Base-by-base conservation (phyloP, 2,888 invertebrate genomes). In the Petrolisthes cinctipes region DNA sequence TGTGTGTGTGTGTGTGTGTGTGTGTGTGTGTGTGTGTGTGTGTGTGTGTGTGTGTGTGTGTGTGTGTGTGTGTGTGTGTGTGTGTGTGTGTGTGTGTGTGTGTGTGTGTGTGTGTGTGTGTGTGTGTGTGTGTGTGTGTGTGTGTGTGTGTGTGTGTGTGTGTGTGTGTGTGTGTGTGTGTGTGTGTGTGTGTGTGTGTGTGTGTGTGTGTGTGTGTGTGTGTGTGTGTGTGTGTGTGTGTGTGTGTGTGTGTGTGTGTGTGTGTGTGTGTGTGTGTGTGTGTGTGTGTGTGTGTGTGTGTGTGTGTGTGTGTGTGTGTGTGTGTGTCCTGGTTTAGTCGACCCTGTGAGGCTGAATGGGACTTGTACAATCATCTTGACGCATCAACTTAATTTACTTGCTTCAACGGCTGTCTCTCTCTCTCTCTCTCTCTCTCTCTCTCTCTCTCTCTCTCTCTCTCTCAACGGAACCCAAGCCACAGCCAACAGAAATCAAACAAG, bases 181-280 rank as follows among this genome's bases (percentile, higher is more conserved):
- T 78, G 78, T 78, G 53, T 51, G 78, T 51, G 78, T 78, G 78
- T 78, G 78, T 51, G 78, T 78, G 78, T 78, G 78, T 51, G 78
- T 78, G 78, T 78, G 78, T 78, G 78, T 78, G 78, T 78, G 78
- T 78, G 78, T 78, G 78, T 78, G 78, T 78, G 78, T 78, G 78
- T 78, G 78, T 78, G 78, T 78, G 78, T 78, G 78, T 78, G 78
- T 78, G 78, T 78, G 78, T 78, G 78, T 78, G 78, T 78, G 78
- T 78, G 78, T 78, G 78, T 78, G 78, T 78, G 78, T 78, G 78
- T 78, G 78, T 78, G 51, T 78, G 78, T 78, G 78, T 78, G 78
- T 78, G 78, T 78, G 78, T 78, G 78, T 78, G 78, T 78, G 78
- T 78, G 78, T 78, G 78, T 78, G 51, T 78, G 51, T 78, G 78